phyloP scores from a whole-genome alignment of 2,797 vertebrate genomes.

The Sebastes baramenuke region DNA sequence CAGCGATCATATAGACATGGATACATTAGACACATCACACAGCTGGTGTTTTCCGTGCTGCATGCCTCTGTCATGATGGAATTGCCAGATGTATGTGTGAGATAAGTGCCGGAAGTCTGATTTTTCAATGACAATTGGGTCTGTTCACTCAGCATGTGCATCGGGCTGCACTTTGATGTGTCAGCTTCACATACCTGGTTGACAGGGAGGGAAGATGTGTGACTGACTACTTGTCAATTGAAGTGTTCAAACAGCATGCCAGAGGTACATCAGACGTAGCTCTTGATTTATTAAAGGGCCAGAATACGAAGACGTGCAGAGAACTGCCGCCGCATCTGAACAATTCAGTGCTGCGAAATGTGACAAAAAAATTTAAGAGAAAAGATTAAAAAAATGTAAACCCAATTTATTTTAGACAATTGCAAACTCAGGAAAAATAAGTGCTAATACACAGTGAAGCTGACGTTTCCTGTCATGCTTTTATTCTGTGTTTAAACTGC shows the following conservation, averaged over 20 bases:
- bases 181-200: slow-evolving; percentile 33
- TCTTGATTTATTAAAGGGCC: not conserved
- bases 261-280: slow-evolving; percentile 4
- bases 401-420: not conserved
- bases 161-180: slow-evolving; percentile 48
- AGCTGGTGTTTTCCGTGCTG: slow-evolving; percentile 31
- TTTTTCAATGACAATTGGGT: slow-evolving; percentile 42
- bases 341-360: not conserved
- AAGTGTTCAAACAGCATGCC: slow-evolving; percentile 30
- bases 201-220: slow-evolving; percentile 26
- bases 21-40: slow-evolving; percentile 28
- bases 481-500: slow-evolving; percentile 1
- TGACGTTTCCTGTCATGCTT: not conserved
- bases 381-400: not conserved
- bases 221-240: slow-evolving; percentile 20
- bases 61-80: slow-evolving; percentile 61
- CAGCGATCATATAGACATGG: slow-evolving; percentile 8
- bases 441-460: not conserved
- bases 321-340: not conserved
- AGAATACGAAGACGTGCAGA: not conserved
- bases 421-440: not conserved
- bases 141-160: slow-evolving; percentile 14
- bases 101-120: slow-evolving; percentile 31
- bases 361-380: not conserved
- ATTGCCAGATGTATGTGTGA: slow-evolving; percentile 54